Percentiles rank a stretch among this genome's conserved stretches.
These are phyloP conservation scores for Aythya baeri DNA, from an alignment of 2,113 vertebrate genomes.

Conservation along the genomic window DNA sequence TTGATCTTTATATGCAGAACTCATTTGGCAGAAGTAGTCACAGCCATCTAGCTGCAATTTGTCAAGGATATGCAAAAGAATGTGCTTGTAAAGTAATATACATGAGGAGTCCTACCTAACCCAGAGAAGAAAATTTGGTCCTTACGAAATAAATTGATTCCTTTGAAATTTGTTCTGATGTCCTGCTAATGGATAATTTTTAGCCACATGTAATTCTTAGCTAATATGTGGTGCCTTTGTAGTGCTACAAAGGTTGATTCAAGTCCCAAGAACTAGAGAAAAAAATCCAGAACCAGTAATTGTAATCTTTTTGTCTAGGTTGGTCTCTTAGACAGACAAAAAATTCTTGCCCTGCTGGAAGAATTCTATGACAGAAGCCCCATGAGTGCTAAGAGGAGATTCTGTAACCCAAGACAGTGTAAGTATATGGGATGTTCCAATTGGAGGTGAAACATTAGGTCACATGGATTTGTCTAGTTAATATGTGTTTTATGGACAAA, in stretches of 20 bases:
- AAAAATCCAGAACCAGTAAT: background rate
- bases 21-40: slow-evolving; percentile 17
- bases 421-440: slow-evolving; percentile 35
- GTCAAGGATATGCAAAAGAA: background rate
- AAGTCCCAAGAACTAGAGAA: background rate
- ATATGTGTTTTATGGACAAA: background rate
- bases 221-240: background rate
- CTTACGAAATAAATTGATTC: background rate
- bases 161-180: background rate
- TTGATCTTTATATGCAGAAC: slow-evolving; percentile 43
- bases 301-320: slow-evolving; percentile 60
- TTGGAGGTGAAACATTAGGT: background rate
- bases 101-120: background rate
- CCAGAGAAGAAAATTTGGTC: background rate
- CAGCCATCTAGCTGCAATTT: slow-evolving; percentile 14
- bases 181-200: slow-evolving; percentile 27
- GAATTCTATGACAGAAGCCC: slow-evolving; percentile 69
- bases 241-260: background rate
- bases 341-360: slow-evolving; percentile 70
- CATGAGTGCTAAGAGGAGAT: background rate
- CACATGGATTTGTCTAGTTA: background rate
- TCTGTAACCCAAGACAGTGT: slow-evolving; percentile 79
- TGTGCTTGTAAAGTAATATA: background rate
- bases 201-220: background rate
- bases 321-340: slow-evolving; percentile 73